Percentiles rank a stretch among this genome's conserved stretches.
Conservation (phyloP, 2,888 invertebrate genomes). For the Acanthosepion esculentum region DNA sequence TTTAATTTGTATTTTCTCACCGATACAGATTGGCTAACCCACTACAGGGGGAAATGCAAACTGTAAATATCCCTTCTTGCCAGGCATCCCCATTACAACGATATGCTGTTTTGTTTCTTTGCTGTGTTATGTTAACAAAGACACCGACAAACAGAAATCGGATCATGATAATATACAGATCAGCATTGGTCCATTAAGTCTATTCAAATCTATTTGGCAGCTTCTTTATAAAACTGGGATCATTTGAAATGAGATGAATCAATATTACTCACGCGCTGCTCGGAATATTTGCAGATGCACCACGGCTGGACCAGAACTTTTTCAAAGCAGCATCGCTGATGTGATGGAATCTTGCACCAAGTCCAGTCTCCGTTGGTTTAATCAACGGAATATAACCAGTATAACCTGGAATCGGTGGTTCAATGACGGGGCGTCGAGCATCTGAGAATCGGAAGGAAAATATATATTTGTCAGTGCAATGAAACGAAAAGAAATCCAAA, state of each 20-base stretch:
- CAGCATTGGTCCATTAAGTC: no score
- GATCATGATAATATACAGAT: no score
- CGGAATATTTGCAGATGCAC: constrained; percentile 62
- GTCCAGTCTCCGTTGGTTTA: constrained; percentile 72
- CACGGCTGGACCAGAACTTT: constrained; percentile 60
- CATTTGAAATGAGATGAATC: not conserved
- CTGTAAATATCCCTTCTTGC: no score
- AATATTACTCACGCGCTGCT: constrained; percentile 33
- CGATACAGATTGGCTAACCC: no score
- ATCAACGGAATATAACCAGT: constrained; percentile 74
- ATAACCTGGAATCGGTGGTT: constrained; percentile 75
- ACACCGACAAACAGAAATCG: no score
- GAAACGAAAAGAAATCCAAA: not conserved
- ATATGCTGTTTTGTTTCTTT: no score
- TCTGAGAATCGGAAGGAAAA: constrained; percentile 57
- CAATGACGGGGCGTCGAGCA: constrained; percentile 66
- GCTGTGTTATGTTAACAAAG: no score
- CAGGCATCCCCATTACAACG: no score
- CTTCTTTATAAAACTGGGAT: no score
- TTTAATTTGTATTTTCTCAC: no score
- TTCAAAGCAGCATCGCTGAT: constrained; percentile 71
- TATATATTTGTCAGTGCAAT: not conserved
- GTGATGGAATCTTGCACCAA: constrained; percentile 72
- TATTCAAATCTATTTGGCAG: no score
- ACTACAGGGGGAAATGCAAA: no score